These are phyloP conservation scores for Anas platyrhynchos DNA, from an alignment of 2,113 vertebrate genomes.

Conservation along the genomic window DNA sequence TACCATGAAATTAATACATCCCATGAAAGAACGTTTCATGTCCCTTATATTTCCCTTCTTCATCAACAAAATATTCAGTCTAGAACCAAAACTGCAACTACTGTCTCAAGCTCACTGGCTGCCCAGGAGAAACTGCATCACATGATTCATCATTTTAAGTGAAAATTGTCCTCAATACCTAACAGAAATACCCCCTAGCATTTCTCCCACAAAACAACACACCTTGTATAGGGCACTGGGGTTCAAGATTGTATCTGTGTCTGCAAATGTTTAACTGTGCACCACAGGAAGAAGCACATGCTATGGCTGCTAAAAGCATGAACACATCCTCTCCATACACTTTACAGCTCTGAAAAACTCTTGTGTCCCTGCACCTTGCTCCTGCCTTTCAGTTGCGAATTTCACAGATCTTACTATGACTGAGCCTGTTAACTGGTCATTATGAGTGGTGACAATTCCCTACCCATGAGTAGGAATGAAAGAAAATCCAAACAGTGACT, in stretches of 20 bases:
- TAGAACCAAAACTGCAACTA: not conserved
- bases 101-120: not conserved
- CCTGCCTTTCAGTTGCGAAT: not conserved
- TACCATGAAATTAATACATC: accelerated
- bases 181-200: accelerated
- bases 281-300: not conserved
- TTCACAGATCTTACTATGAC: not conserved
- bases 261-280: accelerated
- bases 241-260: not conserved
- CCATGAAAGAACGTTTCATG: not conserved
- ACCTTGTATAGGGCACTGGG: not conserved
- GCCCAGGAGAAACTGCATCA: not conserved
- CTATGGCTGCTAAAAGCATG: not conserved
- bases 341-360: not conserved
- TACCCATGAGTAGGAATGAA: not conserved
- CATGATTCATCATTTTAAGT: not conserved
- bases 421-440: not conserved
- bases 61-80: not conserved
- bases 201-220: not conserved
- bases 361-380: not conserved
- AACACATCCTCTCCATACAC: not conserved
- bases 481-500: not conserved
- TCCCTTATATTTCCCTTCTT: not conserved
- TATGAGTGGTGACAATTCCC: not conserved
- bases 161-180: not conserved